Evolutionary conservation across 2,888 invertebrate genomes (phyloP), one percentile per base, ranked within the genome.

Genomic region (Didymodactylos carnosus): DNA sequence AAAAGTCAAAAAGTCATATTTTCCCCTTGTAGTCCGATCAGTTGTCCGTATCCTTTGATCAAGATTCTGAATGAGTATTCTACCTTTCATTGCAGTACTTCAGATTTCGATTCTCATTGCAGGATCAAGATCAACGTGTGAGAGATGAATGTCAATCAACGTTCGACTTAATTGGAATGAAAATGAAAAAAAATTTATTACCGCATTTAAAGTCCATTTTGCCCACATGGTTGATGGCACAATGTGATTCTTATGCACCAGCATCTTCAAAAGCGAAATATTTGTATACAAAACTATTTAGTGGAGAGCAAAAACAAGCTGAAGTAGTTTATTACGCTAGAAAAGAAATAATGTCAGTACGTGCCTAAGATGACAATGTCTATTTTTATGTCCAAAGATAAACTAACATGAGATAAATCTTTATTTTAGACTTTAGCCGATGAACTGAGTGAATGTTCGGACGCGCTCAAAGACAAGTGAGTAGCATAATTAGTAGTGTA

Each of bases 251-350:
- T 16, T 90, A 91, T 84, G 88, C 90, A 49, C 91, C 92, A 14
- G 91, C 91, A 25, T 89, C 91, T 10, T 87, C 87, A 77, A 87
- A 88, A 75, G 91, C 91, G 1, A 84, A 82, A 43, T 83, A 85
- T 77, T 87, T 89, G 7, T 90, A 91, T 77, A 76, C 79, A 29
- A 86, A 86, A 75, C 89, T 91, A 0, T 94, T 94, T 83, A 88
- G 91, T 0, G 35, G 29, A 19, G 85, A 87, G 11, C 87, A 86
- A 70, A 93, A 92, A 84, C 85, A 90, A 71, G 86, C 87, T 3
- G 90, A 91, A 80, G 92, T 90, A 14, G 87, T 92, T 71, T 82
- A 88, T 8, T 91, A 90, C 84, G 93, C 92, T 81, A 90, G 90
- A 80, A 85, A 86, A 53, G 92, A 93, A 83, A 89, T 93, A 75